These are phyloP conservation scores for Salmo trutta DNA, from an alignment of 2,797 vertebrate species.

Conservation along the genomic window DNA sequence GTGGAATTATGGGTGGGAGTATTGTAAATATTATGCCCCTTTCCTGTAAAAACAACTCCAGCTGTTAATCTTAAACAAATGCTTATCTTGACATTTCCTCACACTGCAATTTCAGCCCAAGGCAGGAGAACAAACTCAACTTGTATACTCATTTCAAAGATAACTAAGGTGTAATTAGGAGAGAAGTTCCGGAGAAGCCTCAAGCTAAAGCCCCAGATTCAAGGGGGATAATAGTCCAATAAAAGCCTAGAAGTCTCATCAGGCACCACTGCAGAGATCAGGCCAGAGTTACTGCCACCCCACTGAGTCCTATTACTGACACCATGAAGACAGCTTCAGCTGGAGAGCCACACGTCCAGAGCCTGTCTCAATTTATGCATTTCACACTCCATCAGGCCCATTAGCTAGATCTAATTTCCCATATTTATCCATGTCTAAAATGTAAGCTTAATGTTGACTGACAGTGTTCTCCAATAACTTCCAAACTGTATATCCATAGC, in stretches of 20 bases:
- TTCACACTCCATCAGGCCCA: slow-evolving; percentile 71
- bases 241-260: slow-evolving; percentile 47
- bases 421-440: background rate
- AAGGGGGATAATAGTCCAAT: slow-evolving; percentile 58
- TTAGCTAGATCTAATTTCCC: slow-evolving; percentile 59
- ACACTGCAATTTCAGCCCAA: slow-evolving; percentile 55
- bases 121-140: slow-evolving; percentile 23
- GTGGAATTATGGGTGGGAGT: slow-evolving; percentile 26
- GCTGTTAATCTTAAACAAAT: slow-evolving; percentile 59
- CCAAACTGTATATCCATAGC: background rate
- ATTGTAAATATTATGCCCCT: slow-evolving; percentile 37
- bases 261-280: slow-evolving; percentile 40
- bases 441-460: no score
- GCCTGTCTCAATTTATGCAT: slow-evolving; percentile 58
- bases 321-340: slow-evolving; percentile 48
- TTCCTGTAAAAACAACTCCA: slow-evolving; percentile 44
- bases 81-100: slow-evolving; percentile 65
- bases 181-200: slow-evolving; percentile 34
- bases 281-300: slow-evolving; percentile 40
- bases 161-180: slow-evolving; percentile 57
- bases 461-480: background rate
- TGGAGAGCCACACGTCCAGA: slow-evolving; percentile 62
- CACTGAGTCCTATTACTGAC: slow-evolving; percentile 47
- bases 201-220: slow-evolving; percentile 41
- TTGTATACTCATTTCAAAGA: slow-evolving; percentile 46